phyloP scores from a whole-genome alignment of 1,140 invertebrate species.

The silkworm (Bombyx mori) region DNA sequence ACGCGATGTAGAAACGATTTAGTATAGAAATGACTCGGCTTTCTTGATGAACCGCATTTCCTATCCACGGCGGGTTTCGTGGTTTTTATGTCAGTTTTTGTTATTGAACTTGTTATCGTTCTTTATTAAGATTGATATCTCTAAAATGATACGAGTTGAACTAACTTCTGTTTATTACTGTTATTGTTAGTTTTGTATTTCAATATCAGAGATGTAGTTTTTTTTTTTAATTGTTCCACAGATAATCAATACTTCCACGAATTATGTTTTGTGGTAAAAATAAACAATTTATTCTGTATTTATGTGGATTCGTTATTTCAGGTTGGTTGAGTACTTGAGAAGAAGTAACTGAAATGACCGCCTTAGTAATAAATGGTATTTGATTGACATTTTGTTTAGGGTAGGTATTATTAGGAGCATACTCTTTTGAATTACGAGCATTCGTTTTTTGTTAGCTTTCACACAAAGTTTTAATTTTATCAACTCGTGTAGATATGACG shows the following conservation, averaged over 20 bases:
- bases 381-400: too few species aligned
- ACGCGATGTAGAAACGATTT: constrained; percentile 53
- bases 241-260: not conserved
- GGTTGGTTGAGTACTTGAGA: too few species aligned
- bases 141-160: constrained; percentile 6
- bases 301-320: not conserved
- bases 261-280: not conserved
- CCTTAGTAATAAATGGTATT: too few species aligned
- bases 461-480: too few species aligned
- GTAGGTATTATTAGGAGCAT: too few species aligned
- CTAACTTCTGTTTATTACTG: constrained; percentile 3
- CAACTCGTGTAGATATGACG: too few species aligned
- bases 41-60: constrained; percentile 42
- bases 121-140: constrained; percentile 21
- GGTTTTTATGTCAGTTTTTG: constrained; percentile 37
- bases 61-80: constrained; percentile 29
- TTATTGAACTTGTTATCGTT: constrained; percentile 7
- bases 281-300: not conserved
- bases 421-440: too few species aligned
- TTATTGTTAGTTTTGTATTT: constrained; percentile 1
- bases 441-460: too few species aligned
- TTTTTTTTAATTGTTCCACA: not conserved
- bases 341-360: too few species aligned
- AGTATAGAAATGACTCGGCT: constrained; percentile 49
- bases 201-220: not conserved